Evolutionary conservation across 2,888 invertebrate species (phyloP).

Genomic region (Anarsia innoxiella): DNA sequence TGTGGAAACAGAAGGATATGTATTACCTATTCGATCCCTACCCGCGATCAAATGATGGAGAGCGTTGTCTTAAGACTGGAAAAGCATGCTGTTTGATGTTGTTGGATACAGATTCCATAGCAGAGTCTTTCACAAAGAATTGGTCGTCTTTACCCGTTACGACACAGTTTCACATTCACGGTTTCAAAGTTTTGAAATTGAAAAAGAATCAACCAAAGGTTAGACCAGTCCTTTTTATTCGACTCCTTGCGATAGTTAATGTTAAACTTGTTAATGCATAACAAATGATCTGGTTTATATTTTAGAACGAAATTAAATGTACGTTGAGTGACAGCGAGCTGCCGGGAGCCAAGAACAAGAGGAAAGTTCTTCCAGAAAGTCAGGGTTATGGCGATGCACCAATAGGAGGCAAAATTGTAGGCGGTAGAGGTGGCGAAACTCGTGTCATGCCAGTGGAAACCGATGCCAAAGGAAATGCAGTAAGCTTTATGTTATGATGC

Average conservation of each 20-base stretch:
- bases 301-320: not conserved
- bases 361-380: not conserved
- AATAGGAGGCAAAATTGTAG: no score
- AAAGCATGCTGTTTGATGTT: constrained; percentile 79
- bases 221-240: no score
- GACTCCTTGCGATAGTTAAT: no score
- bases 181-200: constrained; percentile 74
- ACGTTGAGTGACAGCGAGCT: not conserved
- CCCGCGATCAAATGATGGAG: constrained; percentile 74
- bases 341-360: not conserved
- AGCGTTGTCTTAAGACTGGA: constrained; percentile 69
- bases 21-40: constrained; percentile 80
- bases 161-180: constrained; percentile 74
- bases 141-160: constrained; percentile 63
- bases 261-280: no score
- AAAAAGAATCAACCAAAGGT: constrained; percentile 59
- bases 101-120: constrained; percentile 72
- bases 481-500: not conserved
- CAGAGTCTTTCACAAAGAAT: constrained; percentile 68
- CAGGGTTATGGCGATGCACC: not conserved
- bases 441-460: not conserved
- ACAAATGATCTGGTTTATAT: no score
- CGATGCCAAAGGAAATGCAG: not conserved
- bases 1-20: constrained; percentile 79
- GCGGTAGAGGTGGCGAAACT: not conserved